Evolutionary conservation across 2,113 vertebrate genomes (phyloP).

Genomic region (Myanophis thanlyinensis): DNA sequence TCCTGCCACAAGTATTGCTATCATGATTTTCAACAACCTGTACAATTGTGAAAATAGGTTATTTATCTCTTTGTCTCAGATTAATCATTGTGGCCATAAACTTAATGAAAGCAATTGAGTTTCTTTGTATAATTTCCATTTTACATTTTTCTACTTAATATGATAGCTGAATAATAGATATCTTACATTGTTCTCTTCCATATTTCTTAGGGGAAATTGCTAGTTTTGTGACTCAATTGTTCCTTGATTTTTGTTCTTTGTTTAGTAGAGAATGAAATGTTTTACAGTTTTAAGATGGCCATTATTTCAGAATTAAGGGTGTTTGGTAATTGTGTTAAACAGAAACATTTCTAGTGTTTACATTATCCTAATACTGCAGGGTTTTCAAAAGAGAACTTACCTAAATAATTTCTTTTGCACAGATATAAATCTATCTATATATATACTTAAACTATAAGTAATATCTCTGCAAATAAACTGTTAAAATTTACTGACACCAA

Average conservation of each 20-base stretch:
- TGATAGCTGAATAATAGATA: conserved; percentile 44
- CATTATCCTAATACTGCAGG: neutral
- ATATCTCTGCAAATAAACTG: neutral
- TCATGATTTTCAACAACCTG: neutral
- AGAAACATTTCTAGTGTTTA: neutral
- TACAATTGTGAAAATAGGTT: conserved; percentile 24
- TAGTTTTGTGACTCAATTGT: conserved; percentile 24
- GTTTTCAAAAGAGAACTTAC: neutral
- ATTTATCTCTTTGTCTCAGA: conserved; percentile 26
- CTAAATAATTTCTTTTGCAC: neutral
- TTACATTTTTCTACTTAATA: conserved; percentile 31
- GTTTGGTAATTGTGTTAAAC: neutral
- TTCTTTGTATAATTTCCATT: conserved; percentile 40
- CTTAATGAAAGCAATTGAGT: conserved; percentile 24
- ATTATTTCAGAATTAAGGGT: neutral
- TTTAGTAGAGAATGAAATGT: conserved; percentile 22
- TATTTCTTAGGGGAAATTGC: conserved; percentile 51
- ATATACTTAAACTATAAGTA: neutral
- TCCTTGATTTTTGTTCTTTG: neutral
- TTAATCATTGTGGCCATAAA: conserved; percentile 13
- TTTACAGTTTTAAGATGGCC: conserved; percentile 12
- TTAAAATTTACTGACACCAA: neutral
- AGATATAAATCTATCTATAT: neutral
- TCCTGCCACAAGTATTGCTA: neutral
- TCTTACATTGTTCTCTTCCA: conserved; percentile 10